Evolutionary conservation across 2,888 invertebrate species (phyloP).

Genomic region (Camptogramma bilineatum): DNA sequence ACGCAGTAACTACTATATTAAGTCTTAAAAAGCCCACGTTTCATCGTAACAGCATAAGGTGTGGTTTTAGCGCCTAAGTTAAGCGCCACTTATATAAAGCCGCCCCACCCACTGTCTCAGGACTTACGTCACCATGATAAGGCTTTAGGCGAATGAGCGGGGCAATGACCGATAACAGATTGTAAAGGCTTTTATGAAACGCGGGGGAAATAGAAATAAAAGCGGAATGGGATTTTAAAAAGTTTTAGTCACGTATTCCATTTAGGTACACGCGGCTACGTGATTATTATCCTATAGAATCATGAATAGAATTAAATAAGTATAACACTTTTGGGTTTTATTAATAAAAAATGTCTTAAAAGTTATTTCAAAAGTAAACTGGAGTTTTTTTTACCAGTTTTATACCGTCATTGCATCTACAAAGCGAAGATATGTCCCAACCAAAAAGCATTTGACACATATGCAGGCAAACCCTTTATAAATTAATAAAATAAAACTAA

Average conservation of each 20-base stretch:
- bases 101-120: constrained; percentile 36
- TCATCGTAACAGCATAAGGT: constrained; percentile 14
- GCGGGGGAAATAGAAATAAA: constrained; percentile 1
- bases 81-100: constrained; percentile 39
- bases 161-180: constrained; percentile 35
- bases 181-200: constrained; percentile 14
- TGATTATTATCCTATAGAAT: not conserved
- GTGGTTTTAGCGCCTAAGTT: constrained; percentile 40
- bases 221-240: not conserved
- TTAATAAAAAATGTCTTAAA: too few relatives aligned
- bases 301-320: not conserved
- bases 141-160: constrained; percentile 38
- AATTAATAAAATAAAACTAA: not conserved
- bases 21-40: not conserved
- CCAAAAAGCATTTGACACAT: not conserved
- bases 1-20: not conserved
- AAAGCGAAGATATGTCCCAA: too few relatives aligned
- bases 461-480: not conserved
- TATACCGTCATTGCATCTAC: too few relatives aligned
- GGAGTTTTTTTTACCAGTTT: too few relatives aligned
- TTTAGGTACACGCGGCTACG: not conserved
- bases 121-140: constrained; percentile 40
- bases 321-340: too few relatives aligned
- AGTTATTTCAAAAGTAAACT: too few relatives aligned
- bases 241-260: not conserved